These are phyloP conservation scores for Amiota communis DNA, from an alignment of 2,888 invertebrate species.

Conservation along the genomic window DNA sequence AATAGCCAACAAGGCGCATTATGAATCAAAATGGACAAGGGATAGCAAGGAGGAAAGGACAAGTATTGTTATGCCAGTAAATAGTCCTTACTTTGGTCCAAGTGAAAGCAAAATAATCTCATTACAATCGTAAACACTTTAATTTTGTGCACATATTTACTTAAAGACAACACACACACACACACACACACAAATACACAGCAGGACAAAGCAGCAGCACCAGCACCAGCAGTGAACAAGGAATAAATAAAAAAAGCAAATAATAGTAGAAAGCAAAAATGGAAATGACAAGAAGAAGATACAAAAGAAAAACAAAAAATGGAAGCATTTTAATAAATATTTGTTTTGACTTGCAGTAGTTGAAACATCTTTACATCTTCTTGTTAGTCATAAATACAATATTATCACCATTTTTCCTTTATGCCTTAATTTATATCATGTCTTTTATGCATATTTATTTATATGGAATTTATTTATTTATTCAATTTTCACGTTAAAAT, in stretches of 20 bases:
- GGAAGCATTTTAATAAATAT: too few species aligned
- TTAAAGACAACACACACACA: constrained; percentile 5
- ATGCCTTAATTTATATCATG: too few species aligned
- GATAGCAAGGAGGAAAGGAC: neutral
- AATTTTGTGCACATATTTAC: constrained; percentile 47
- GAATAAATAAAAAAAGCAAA: neutral
- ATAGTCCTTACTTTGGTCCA: too few species aligned
- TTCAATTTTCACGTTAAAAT: neutral
- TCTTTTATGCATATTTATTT: neutral
- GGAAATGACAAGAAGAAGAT: neutral
- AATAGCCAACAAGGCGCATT: neutral
- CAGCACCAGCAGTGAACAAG: constrained; percentile 13
- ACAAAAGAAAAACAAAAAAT: neutral
- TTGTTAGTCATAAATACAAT: too few species aligned
- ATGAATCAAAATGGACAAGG: too few species aligned
- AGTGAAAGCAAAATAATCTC: constrained; percentile 33
- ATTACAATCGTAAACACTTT: constrained; percentile 49
- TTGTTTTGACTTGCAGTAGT: too few species aligned
- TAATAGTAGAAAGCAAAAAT: neutral
- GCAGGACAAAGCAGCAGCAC: neutral
- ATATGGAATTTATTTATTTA: too few species aligned
- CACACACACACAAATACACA: neutral
- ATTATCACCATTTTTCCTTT: too few species aligned
- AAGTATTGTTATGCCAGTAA: neutral
- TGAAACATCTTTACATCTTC: too few species aligned